Conservation (phyloP, 53 echinoderm and acorn worm genomes). For the Henricia sp. region DNA sequence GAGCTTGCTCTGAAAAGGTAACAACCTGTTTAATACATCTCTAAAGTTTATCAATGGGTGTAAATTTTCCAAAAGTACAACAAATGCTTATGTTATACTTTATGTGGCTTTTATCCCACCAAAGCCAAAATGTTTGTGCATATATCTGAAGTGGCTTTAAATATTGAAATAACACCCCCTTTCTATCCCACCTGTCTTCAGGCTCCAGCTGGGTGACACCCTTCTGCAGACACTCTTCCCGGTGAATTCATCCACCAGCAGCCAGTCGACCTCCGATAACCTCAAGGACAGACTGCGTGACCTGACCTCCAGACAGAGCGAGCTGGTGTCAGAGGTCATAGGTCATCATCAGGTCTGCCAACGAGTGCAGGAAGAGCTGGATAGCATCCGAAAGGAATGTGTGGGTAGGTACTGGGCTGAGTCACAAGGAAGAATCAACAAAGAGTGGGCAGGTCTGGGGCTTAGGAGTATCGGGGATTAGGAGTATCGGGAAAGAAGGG, state of each 20-base stretch:
- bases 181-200: background rate
- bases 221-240: slow-evolving; percentile 78
- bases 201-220: slow-evolving; percentile 75
- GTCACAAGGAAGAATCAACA: background rate
- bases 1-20: slow-evolving; percentile 78
- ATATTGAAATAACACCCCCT: too few relatives aligned
- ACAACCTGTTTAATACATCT: too few relatives aligned
- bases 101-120: too few relatives aligned
- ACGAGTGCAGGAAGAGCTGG: slow-evolving; percentile 70
- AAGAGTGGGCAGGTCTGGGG: background rate
- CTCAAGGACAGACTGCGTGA: slow-evolving; percentile 57
- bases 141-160: too few relatives aligned
- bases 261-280: slow-evolving; percentile 8
- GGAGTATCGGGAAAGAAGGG: background rate
- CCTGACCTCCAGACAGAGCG: slow-evolving; percentile 60
- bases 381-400: slow-evolving; percentile 61
- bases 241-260: background rate
- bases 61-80: too few relatives aligned
- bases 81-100: too few relatives aligned
- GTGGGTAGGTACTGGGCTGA: slow-evolving; percentile 64
- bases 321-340: slow-evolving; percentile 75
- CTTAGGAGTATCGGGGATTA: background rate
- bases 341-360: slow-evolving; percentile 72
- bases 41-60: too few relatives aligned
- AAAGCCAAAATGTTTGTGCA: too few relatives aligned